Evolutionary conservation across 2,888 invertebrate genomes (phyloP), one percentile per base, ranked within the genome.

Genomic region (Scotopteryx bipunctaria): DNA sequence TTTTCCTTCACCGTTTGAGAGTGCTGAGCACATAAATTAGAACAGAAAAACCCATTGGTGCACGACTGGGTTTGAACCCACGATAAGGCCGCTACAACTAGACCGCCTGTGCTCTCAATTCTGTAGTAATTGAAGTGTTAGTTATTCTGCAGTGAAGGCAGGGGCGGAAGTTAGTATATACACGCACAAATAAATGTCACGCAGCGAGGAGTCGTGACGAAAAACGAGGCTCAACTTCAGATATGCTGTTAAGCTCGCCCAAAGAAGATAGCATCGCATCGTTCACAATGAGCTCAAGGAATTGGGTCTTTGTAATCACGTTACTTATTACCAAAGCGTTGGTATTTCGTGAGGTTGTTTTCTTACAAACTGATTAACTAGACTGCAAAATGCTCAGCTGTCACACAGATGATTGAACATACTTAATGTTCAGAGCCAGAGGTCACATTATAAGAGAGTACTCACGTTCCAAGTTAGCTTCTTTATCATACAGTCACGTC

Each of bases 241-340:
- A 72, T 73, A 79, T 72, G 68, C 63, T 74, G 79, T 79, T 77
- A 78, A 78, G 76, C 52, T 75, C 79, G 77, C 84, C 83, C 74
- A 81, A 81, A 70, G 68, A 66, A 67, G 81, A 86, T 86, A 81
- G 58, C 73, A 83, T 83, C 83, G 67, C 64, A 54, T 32, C 59
- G 72, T 70, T 71, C 63, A 72, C 77, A 78, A 79, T 77, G 73
- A 70, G 66, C 69, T 69, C 66, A 66, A 73, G 71, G 71, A 82
- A 81, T 81, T 77, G 71, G 74, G 73, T 61, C 69, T 74, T 69
- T 63, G 63, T 61, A 67, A 64, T 68, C 68, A 71, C 70, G 73
- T 36, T 46, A 64, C 27, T 11, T 69, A 69, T 64, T 69, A 72
- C 71, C 66, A 62, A 71, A 71, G 70, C 63, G 64, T 74, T 76